Conservation (phyloP, 2,888 invertebrate species). For the Clivina fossor region DNA sequence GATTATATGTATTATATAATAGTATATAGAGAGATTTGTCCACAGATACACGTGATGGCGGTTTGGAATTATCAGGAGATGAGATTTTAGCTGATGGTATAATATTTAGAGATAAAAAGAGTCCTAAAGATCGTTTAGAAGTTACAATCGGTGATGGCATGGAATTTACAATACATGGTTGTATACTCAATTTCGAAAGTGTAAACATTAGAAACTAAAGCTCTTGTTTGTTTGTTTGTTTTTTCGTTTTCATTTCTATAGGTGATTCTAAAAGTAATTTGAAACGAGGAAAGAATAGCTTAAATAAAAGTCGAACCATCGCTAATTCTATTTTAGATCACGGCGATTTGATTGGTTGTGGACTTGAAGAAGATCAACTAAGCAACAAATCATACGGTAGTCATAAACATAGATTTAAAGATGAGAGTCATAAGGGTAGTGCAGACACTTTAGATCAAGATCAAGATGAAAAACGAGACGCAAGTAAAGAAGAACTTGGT, state of each 20-base stretch:
- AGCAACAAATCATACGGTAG: constrained; percentile 92
- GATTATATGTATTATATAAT: no score
- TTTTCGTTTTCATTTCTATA: no score
- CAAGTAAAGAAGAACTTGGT: constrained; percentile 87
- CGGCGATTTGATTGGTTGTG: constrained; percentile 50
- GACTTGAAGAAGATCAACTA: constrained; percentile 70
- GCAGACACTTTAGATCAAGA: constrained; percentile 74
- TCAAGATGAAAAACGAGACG: constrained; percentile 86
- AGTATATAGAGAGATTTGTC: constrained; percentile 32
- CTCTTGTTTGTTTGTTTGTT: no score
- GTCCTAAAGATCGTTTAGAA: constrained; percentile 82
- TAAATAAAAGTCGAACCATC: constrained; percentile 76
- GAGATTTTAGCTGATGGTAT: constrained; percentile 82
- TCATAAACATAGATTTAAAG: constrained; percentile 87
- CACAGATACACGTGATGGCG: constrained; percentile 61
- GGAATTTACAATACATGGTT: constrained; percentile 90
- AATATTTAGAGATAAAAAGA: constrained; percentile 83
- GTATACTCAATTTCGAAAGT: not conserved
- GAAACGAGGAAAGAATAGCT: constrained; percentile 77
- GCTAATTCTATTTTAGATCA: constrained; percentile 70
- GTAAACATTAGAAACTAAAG: no score
- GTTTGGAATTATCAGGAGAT: constrained; percentile 55
- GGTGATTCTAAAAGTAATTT: constrained; percentile 80
- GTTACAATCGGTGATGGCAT: constrained; percentile 91
- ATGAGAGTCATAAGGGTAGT: constrained; percentile 89